Base-by-base conservation (phyloP, 2,797 vertebrate genomes). In the Calcarius lapponicus region DNA sequence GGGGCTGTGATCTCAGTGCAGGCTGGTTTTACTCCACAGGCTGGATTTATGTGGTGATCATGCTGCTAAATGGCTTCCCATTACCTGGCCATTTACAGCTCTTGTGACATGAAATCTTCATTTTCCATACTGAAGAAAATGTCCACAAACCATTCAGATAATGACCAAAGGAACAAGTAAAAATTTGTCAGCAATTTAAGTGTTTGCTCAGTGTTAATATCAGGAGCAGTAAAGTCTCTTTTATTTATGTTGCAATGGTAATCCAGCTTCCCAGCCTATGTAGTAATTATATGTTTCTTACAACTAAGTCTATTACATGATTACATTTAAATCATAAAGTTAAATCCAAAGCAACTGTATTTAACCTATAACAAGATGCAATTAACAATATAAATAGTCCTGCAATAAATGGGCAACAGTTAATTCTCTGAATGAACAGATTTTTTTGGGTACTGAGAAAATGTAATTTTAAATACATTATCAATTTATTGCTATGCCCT, bases 201-300 rank as follows among this genome's bases (percentile, higher is more conserved):
- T 70, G 12, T 86, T 75, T 78, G 7, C 38, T 86, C 40, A 73
- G 10, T 57, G 47, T 76, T 76, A 93, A 34, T 80, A 66, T 6
- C 18, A 57, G 82, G 22, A 91, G 45, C 36, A 43, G 45, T 79
- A 89, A 94, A 66, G 65, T 48, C 13, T 34, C 73, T 90, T 95
- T 94, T 78, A 94, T 95, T 86, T 85, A 80, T n/a, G 19, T 29
- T 62, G 36, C 76, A 85, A 48, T 15, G 67, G 57, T 95, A 94
- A 92, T 89, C 61, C 79, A 78, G 9, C 32, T 90, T 92, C 32
- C 31, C 75, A 91, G 54, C 51, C 73, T 57, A 45, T 56, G 19
- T 14, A 67, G 64, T 91, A 85, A 94, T 93, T 92, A 78, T 36
- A 56, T 53, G 38, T 94, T 95, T 53, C 56, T 90, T 83, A 69